A percentile compares a stretch with the other conserved stretches of the same genome.
phyloP scores from a whole-genome alignment of 2,797 vertebrate genomes.

The Delichon dasypus region DNA sequence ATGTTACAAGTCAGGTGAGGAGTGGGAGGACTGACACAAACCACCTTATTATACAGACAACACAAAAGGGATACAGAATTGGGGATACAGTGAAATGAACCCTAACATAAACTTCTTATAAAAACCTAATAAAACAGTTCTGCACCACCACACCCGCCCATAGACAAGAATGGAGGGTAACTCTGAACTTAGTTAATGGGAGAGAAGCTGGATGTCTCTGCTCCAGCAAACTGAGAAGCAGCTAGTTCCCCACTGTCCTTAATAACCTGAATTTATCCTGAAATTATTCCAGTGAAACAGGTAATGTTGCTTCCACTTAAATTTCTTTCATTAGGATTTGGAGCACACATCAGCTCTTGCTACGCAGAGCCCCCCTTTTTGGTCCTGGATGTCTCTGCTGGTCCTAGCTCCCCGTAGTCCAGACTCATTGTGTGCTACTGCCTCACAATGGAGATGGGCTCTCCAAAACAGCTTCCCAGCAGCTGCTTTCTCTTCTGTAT shows the following conservation, averaged over 20 bases:
- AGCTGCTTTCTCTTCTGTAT: not conserved
- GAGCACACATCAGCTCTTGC: not conserved
- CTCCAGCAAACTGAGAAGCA: not conserved
- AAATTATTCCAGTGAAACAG: not conserved
- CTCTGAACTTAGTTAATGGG: not conserved
- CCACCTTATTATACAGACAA: no score
- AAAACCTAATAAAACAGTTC: no score
- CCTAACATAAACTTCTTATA: no score
- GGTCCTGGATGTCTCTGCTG: not conserved
- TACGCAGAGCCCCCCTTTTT: not conserved
- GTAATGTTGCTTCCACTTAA: not conserved
- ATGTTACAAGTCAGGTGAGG: no score
- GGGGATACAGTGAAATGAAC: no score
- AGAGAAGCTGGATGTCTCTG: not conserved
- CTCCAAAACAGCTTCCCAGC: not conserved
- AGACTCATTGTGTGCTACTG: not conserved
- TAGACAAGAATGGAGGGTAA: not conserved
- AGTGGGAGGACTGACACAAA: no score
- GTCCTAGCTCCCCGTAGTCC: rapidly evolving
- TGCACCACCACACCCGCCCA: no score
- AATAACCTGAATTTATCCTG: not conserved
- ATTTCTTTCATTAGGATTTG: not conserved
- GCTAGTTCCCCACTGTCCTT: not conserved
- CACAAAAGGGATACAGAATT: no score
- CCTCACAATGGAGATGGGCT: not conserved